These are phyloP conservation scores for Bombus consobrinus DNA, from an alignment of 1,140 invertebrate species.

Conservation along the genomic window DNA sequence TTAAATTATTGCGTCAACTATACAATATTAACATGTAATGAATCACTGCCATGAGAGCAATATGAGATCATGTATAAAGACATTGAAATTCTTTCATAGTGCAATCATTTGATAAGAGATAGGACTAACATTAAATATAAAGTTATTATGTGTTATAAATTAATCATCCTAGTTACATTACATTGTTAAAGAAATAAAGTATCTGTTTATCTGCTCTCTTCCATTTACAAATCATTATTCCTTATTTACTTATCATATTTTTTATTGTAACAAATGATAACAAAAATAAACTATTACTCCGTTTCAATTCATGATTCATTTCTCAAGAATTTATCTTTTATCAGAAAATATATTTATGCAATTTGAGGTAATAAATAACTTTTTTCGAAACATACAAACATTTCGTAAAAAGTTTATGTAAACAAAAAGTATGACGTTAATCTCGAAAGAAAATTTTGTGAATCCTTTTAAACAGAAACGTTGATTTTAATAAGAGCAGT, in stretches of 20 bases:
- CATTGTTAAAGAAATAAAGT: neutral
- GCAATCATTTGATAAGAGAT: neutral
- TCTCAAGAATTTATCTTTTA: neutral
- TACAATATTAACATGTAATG: conserved; percentile 5
- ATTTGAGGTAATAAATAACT: neutral
- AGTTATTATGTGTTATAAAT: neutral
- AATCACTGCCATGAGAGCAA: neutral
- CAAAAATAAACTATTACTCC: neutral
- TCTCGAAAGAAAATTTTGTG: neutral
- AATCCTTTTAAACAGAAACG: neutral
- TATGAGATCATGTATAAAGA: neutral
- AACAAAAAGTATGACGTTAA: neutral
- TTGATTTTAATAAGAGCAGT: neutral
- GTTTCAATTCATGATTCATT: neutral
- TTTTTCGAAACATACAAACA: neutral
- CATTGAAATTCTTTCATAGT: neutral
- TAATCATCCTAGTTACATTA: neutral
- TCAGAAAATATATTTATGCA: neutral
- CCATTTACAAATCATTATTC: neutral
- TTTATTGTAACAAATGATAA: neutral
- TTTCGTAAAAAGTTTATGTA: neutral
- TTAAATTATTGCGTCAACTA: conserved; percentile 6
- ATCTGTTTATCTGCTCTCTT: neutral
- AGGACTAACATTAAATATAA: neutral
- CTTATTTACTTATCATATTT: neutral